These are phyloP conservation scores for Drosophila yooni DNA, from an alignment of 2,888 invertebrate species.

Conservation along the genomic window DNA sequence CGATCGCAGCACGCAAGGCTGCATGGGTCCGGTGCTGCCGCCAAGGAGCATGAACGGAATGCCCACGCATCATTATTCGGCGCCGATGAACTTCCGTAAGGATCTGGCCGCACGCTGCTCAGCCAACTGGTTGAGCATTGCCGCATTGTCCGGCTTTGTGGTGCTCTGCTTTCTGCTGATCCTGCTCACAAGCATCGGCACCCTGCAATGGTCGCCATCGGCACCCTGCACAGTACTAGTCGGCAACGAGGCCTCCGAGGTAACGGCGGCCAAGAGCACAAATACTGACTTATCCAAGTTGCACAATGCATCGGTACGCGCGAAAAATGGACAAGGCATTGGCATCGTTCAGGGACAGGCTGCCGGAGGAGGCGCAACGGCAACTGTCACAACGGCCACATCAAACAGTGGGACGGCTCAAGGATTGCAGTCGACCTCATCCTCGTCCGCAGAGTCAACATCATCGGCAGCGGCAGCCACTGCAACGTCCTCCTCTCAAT, in stretches of 20 bases:
- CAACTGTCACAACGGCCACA: conserved; percentile 84
- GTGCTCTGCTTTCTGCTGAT: conserved; percentile 93
- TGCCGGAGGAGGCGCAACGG: conserved; percentile 83
- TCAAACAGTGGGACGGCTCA: conserved; percentile 83
- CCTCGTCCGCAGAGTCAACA: conserved; percentile 84
- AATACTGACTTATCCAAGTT: conserved; percentile 90
- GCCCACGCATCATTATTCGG: conserved; percentile 90
- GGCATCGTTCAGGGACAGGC: conserved; percentile 84
- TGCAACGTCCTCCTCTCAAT: conserved; percentile 85
- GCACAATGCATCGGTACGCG: conserved; percentile 88
- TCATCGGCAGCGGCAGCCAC: conserved; percentile 90
- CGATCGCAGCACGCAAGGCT: conserved; percentile 87
- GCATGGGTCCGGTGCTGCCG: conserved; percentile 90
- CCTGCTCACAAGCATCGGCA: conserved; percentile 94
- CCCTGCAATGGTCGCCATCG: conserved; percentile 93
- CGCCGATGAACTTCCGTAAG: conserved; percentile 94
- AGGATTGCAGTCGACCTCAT: conserved; percentile 85
- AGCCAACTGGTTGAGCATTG: conserved; percentile 96
- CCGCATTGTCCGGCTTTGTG: conserved; percentile 93
- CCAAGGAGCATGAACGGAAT: conserved; percentile 87
- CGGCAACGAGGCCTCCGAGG: conserved; percentile 90
- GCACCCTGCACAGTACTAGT: conserved; percentile 94
- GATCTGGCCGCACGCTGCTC: conserved; percentile 94
- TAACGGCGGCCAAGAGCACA: conserved; percentile 89
- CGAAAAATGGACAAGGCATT: conserved; percentile 86